Conservation (phyloP, 2,113 vertebrate genomes). For the Aepyceros melampus region DNA sequence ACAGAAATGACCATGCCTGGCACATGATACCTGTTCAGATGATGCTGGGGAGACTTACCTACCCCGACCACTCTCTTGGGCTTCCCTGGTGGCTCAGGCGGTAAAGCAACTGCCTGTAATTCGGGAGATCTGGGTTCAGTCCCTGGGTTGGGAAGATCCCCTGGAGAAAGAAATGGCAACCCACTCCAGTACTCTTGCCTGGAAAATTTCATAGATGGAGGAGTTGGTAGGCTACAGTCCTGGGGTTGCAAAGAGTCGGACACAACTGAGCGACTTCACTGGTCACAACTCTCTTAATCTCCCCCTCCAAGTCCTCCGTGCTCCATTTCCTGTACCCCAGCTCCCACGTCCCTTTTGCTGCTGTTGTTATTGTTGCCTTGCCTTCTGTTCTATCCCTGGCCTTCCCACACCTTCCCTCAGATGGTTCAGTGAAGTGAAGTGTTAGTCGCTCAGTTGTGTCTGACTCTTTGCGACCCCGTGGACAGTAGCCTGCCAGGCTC, state of each 20-base stretch:
- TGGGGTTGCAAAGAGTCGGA: not conserved
- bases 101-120: not conserved
- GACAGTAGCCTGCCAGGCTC: not conserved
- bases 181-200: not conserved
- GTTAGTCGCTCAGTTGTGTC: not conserved
- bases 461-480: not conserved
- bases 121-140: not conserved
- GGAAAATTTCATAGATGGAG: not conserved
- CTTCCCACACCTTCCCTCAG: not conserved
- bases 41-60: not conserved
- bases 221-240: not conserved
- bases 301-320: not conserved
- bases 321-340: not conserved
- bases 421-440: not conserved
- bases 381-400: not conserved
- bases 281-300: not conserved
- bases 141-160: not conserved
- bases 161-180: not conserved
- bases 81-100: not conserved
- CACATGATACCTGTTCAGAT: accelerated
- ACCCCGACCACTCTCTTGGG: not conserved
- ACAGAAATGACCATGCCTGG: not conserved
- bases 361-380: not conserved
- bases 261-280: not conserved
- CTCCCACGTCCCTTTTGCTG: not conserved